A percentile compares a stretch with the other conserved stretches of the same genome.
Evolutionary conservation across 2,113 vertebrate genomes (phyloP).

Genomic region (Pollachius pollachius): DNA sequence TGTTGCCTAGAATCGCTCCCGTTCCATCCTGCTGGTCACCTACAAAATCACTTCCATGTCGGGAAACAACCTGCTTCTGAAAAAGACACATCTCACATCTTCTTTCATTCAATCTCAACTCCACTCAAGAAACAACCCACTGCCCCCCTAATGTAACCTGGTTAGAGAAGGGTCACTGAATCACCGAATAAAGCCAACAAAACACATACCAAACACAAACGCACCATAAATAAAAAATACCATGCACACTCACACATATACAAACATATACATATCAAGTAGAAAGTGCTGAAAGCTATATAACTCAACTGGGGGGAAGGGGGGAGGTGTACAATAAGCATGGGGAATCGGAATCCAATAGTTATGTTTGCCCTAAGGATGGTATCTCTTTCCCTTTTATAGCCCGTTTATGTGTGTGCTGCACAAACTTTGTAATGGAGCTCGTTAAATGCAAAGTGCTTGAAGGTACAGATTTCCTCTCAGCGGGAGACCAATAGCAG

Average conservation of each 20-base stretch:
- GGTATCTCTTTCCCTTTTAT: slow-evolving; percentile 54
- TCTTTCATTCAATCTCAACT: slow-evolving; percentile 30
- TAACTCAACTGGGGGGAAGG: slow-evolving; percentile 8
- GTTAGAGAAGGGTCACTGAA: slow-evolving; percentile 21
- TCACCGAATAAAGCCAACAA: slow-evolving; percentile 42
- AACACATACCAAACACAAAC: slow-evolving; percentile 18
- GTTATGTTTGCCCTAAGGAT: slow-evolving; percentile 52
- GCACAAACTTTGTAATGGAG: slow-evolving; percentile 71
- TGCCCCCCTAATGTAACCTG: no score
- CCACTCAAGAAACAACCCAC: slow-evolving; percentile 5
- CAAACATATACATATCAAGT: slow-evolving; percentile 7
- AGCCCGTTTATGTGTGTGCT: slow-evolving; percentile 65
- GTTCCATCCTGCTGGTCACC: slow-evolving; percentile 45
- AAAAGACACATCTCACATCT: slow-evolving; percentile 16
- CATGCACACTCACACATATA: not conserved
- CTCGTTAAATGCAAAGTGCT: slow-evolving; percentile 72
- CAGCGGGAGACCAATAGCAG: slow-evolving; percentile 36
- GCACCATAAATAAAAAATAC: not conserved
- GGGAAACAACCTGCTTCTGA: slow-evolving; percentile 42
- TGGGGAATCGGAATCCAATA: slow-evolving; percentile 54
- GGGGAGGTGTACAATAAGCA: slow-evolving; percentile 43
- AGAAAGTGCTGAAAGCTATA: slow-evolving; percentile 32
- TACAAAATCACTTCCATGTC: slow-evolving; percentile 55
- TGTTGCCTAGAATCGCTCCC: slow-evolving; percentile 51
- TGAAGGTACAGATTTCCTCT: slow-evolving; percentile 52